Conservation (phyloP, 2,113 vertebrate species). For the Verasper variegatus region DNA sequence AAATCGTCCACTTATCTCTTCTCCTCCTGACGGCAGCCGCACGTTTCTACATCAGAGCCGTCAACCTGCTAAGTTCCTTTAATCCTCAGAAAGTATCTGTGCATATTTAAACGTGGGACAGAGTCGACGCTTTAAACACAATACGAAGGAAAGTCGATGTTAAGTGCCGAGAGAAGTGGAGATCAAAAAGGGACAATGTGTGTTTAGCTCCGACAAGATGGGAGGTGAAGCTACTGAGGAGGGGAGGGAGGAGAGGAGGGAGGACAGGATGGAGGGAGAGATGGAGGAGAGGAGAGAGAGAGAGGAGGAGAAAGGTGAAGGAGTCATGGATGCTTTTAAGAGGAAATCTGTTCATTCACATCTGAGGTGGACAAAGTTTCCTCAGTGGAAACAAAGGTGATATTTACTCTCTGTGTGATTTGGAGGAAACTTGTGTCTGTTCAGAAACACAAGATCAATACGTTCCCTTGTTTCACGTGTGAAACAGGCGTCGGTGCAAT, state of each 20-base stretch:
- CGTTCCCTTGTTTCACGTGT: conserved; percentile 32
- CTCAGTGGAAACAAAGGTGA: too few relatives aligned
- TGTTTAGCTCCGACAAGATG: conserved; percentile 57
- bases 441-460: conserved; percentile 46
- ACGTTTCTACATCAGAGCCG: conserved; percentile 53
- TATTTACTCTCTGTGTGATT: background rate
- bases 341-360: too few relatives aligned
- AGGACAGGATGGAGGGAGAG: background rate
- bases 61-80: conserved; percentile 55
- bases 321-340: too few relatives aligned
- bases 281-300: background rate
- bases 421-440: background rate
- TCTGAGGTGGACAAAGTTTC: too few relatives aligned
- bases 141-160: conserved; percentile 64
- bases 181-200: conserved; percentile 68
- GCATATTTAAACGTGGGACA: conserved; percentile 69
- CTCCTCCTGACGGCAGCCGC: conserved; percentile 53
- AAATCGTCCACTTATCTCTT: conserved; percentile 51
- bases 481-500: conserved; percentile 48
- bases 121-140: conserved; percentile 53
- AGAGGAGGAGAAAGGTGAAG: background rate
- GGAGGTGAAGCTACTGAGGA: conserved; percentile 5
- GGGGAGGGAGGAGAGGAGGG: background rate
- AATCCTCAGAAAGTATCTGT: conserved; percentile 61
- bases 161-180: conserved; percentile 53